These are phyloP conservation scores for Drosophila guanche DNA, from an alignment of 1,140 invertebrate species.

Conservation along the genomic window DNA sequence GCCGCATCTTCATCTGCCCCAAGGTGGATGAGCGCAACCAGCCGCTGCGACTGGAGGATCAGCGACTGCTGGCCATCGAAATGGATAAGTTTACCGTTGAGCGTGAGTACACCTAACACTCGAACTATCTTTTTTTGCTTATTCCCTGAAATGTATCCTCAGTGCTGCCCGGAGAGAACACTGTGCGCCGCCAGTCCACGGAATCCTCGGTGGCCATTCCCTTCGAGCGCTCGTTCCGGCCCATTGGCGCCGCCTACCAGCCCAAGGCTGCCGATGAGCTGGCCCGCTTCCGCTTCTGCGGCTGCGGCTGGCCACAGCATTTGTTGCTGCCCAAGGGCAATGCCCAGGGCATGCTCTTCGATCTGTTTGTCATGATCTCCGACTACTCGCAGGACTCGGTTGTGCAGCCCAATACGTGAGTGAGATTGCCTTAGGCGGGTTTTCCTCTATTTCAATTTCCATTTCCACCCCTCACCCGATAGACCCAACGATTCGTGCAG, in stretches of 20 bases:
- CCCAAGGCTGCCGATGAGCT: slow-evolving; percentile 68
- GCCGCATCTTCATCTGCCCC: slow-evolving; percentile 86
- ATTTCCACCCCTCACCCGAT: background rate
- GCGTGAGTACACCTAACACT: slow-evolving; percentile 80
- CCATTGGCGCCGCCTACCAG: slow-evolving; percentile 83
- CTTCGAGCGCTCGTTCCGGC: slow-evolving; percentile 87
- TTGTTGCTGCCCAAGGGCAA: slow-evolving; percentile 84
- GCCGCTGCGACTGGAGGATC: slow-evolving; percentile 84
- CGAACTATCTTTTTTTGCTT: no score
- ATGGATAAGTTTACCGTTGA: slow-evolving; percentile 85
- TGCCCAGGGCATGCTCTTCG: slow-evolving; percentile 81
- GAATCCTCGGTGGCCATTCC: slow-evolving; percentile 88
- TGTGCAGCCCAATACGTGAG: slow-evolving; percentile 84
- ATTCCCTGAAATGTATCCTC: slow-evolving; percentile 16
- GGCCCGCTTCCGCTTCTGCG: slow-evolving; percentile 84
- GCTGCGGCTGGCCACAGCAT: slow-evolving; percentile 86
- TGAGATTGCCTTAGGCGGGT: slow-evolving; percentile 3
- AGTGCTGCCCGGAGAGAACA: slow-evolving; percentile 86
- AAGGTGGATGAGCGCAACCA: slow-evolving; percentile 85
- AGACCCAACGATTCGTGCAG: slow-evolving; percentile 84
- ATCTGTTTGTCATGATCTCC: slow-evolving; percentile 85
- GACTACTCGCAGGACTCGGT: slow-evolving; percentile 85
- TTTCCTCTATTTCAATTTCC: slow-evolving; percentile 4
- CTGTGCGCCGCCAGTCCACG: slow-evolving; percentile 85
- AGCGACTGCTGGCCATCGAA: slow-evolving; percentile 85